A percentile compares a stretch with the other conserved stretches of the same genome.
These are phyloP conservation scores for Drosophila teissieri DNA, from an alignment of 1,140 invertebrate genomes.

Conservation along the genomic window DNA sequence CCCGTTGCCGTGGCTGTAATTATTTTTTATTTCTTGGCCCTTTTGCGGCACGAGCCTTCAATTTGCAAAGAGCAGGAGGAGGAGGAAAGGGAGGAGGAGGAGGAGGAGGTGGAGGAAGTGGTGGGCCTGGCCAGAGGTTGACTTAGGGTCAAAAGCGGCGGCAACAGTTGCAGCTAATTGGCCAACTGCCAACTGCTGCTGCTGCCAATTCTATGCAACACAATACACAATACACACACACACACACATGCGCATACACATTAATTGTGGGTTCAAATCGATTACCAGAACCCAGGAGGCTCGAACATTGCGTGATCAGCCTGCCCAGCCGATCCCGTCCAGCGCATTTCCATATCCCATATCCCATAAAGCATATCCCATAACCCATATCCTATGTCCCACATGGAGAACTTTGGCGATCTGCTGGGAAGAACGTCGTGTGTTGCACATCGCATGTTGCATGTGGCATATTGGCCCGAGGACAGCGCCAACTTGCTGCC, in stretches of 20 bases:
- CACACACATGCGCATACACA: not conserved
- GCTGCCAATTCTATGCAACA: slow-evolving; percentile 58
- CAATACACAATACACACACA: not conserved
- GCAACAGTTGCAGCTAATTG: slow-evolving; percentile 81
- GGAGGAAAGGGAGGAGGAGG: not conserved
- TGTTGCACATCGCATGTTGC: slow-evolving; percentile 34
- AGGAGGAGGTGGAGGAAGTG: not conserved
- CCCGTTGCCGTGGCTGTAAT: slow-evolving; percentile 15
- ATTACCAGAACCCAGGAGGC: slow-evolving; percentile 48
- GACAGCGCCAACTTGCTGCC: slow-evolving; percentile 63
- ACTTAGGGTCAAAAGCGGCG: slow-evolving; percentile 35
- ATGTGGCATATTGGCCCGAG: slow-evolving; percentile 61
- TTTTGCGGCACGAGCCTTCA: slow-evolving; percentile 74
- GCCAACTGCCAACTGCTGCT: slow-evolving; percentile 77
- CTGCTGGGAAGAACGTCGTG: slow-evolving; percentile 7
- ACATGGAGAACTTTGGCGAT: too few relatives aligned
- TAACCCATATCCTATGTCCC: too few relatives aligned
- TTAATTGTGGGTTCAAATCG: slow-evolving; percentile 77
- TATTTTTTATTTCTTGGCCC: slow-evolving; percentile 37
- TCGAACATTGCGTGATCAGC: slow-evolving; percentile 58
- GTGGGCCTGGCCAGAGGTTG: not conserved
- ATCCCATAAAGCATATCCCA: not conserved
- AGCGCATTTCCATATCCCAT: slow-evolving; percentile 18
- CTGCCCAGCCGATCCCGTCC: slow-evolving; percentile 7
- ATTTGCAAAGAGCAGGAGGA: slow-evolving; percentile 30